Evolutionary conservation across 2,888 invertebrate genomes (phyloP), one percentile per base, ranked within the genome.

Genomic region (Drosophila kanekoi): DNA sequence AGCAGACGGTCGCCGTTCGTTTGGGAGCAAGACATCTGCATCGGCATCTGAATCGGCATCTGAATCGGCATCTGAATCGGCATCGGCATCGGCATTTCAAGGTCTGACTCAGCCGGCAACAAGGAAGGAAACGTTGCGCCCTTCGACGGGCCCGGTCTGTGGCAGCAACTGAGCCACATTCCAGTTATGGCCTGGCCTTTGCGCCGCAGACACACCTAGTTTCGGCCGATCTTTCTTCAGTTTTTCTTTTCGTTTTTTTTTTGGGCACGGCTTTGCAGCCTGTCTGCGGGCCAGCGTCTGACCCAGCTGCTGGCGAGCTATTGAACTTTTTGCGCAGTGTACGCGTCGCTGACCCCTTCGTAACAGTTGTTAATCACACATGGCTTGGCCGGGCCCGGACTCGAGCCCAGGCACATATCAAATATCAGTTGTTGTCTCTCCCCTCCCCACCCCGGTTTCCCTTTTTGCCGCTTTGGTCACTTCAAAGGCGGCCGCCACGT

Each of bases 181-280:
- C 83, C 86, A 80, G 71, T 80, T 86, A 86, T 77, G 86, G 86
- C 64, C 47, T 73, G 78, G 83, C 76, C 78, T 77, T 69, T 77
- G 72, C 62, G 75, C 63, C 77, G 18, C 83, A 83, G 83, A 83
- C 83, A 84, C 83, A 86, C 83, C 83, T 84, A 83, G 86, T 83
- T 83, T 83, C 57, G 66, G 54, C 54, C 13, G 38, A 1, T 33
- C 38, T 56, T 3, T 10, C 37, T 51, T 16, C n/a, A n/a, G 8
- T 13, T 20, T 28, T 23, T 28, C 5, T 20, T 35, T 28, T 23
- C 20, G 1, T 20, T 35, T 4, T 32, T 16, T 14, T 32, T 28
- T 45, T 53, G 10, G 11, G 14, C 33, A 33, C 43, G 10, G n/a
- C 41, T 53, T 33, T 37, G 32, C 16, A 38, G 20, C 14, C 48